Evolutionary conservation across 2,888 invertebrate genomes (phyloP), one percentile per base, ranked within the genome.

Genomic region (Napeogenes inachia): DNA sequence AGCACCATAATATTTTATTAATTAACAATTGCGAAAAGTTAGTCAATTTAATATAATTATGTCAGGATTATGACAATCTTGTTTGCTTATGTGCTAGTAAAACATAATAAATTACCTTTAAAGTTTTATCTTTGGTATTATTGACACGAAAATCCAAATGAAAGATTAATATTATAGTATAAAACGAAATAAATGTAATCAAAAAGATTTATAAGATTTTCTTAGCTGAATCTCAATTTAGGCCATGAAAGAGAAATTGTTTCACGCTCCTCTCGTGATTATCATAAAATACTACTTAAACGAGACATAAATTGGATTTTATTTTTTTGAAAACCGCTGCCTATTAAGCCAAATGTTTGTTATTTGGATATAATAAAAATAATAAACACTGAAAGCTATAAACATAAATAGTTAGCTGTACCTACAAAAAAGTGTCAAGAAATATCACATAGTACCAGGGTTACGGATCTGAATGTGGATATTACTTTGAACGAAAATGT

Each of bases 261-360:
- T 66, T 60, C 56, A 59, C 66, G 54, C 56, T 66, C 21, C 63
- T 59, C 56, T 54, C 61, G 50, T 61, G 64, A 73, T 73, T 73
- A 73, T 68, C 71, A 73, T 73, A 73, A 73, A 73, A 73, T 72
- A 60, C 62, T 71, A 70, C 69, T 72, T 73, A 70, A 67, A 64
- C 55, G 66, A 64, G 64, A 65, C 63, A 68, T 68, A 69, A 73
- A 70, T 65, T 63, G 64, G 65, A 65, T 69, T 66, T 63, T 68
- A 66, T 69, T 66, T 70, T 68, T 71, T 66, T 71, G 64, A 64
- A 67, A 68, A 65, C 60, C 60, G 55, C 57, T 61, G 59, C 60
- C 60, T 64, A 53, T 56, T 47, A 35, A 53, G 63, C 50, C 62
- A 61, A 54, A 61, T 56, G 56, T 64, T 56, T 55, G 56, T 46